phyloP scores from a whole-genome alignment of 2,888 invertebrate species.

The Philopedon plagiatum region DNA sequence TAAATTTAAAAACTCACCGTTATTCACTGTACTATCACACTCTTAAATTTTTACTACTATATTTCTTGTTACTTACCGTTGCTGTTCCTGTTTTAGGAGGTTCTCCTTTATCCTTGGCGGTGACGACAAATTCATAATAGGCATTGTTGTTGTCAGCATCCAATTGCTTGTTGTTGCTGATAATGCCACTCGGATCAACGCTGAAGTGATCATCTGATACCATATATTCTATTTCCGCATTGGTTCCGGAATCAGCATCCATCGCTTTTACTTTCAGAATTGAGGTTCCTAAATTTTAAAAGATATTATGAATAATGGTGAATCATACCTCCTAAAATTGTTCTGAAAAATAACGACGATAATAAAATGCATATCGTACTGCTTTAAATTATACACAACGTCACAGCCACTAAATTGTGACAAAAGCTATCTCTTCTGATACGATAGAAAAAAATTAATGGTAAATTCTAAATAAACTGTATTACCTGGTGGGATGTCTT shows the following conservation, averaged over 20 bases:
- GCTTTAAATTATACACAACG: too few species aligned
- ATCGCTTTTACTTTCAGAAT: constrained; percentile 96
- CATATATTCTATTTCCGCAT: constrained; percentile 94
- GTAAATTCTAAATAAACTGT: background rate
- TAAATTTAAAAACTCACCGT: too few species aligned
- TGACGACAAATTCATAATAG: constrained; percentile 94
- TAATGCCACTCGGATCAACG: constrained; percentile 93
- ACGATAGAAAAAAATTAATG: too few species aligned
- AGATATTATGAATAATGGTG: background rate
- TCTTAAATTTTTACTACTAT: too few species aligned
- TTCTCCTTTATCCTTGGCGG: constrained; percentile 95
- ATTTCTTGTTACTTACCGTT: constrained; percentile 68
- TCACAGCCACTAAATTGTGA: too few species aligned
- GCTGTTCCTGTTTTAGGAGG: constrained; percentile 94
- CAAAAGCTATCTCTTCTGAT: too few species aligned
- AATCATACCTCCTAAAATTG: too few species aligned
- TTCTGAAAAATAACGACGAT: too few species aligned
- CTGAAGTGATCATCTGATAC: constrained; percentile 95
- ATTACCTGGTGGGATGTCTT: constrained; percentile 89
- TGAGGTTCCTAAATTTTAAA: constrained; percentile 74
- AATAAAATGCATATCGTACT: too few species aligned
- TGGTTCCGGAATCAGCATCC: constrained; percentile 95
- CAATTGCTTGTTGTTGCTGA: constrained; percentile 92
- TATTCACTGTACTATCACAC: too few species aligned
- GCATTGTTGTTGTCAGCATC: constrained; percentile 98